A percentile compares a stretch with the other conserved stretches of the same genome.
Conservation (phyloP, 2,797 vertebrate species). For the Allobates femoralis region DNA sequence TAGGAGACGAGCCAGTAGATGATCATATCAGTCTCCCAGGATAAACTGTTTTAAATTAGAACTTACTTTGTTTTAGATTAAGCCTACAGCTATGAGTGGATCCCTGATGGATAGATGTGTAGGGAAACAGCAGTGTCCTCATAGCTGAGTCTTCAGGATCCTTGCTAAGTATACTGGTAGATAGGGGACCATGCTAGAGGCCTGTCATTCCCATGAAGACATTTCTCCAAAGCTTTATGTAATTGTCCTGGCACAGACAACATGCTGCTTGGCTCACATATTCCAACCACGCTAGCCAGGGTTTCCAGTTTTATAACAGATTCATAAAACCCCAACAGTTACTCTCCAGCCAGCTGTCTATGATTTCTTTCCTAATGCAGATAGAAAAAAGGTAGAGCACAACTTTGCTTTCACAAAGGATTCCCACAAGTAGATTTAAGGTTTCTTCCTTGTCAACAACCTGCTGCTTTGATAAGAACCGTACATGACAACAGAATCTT, state of each 20-base stretch:
- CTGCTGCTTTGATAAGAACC: neutral
- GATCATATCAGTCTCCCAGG: constrained; percentile 36
- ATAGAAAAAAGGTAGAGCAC: neutral
- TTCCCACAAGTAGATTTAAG: no score
- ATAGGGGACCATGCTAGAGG: constrained; percentile 8
- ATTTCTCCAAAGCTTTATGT: constrained; percentile 4
- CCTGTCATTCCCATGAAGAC: constrained; percentile 16
- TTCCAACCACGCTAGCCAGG: constrained; percentile 29
- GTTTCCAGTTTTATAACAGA: constrained; percentile 23
- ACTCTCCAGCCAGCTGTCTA: constrained; percentile 1
- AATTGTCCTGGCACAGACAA: constrained; percentile 45
- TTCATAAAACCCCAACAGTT: constrained; percentile 14
- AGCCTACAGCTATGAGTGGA: constrained; percentile 24
- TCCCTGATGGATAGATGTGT: neutral
- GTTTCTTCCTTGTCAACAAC: neutral
- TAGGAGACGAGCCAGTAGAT: constrained; percentile 45
- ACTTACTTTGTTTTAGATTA: constrained; percentile 45
- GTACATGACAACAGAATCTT: neutral
- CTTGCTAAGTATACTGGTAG: constrained; percentile 6
- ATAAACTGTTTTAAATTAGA: constrained; percentile 54
- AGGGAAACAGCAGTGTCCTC: constrained; percentile 35
- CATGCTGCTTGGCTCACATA: constrained; percentile 29
- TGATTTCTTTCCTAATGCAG: neutral
- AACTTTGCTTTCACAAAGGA: neutral
- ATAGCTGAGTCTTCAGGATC: neutral